Conservation (phyloP, 2,113 vertebrate species). For the Philantomba maxwellii region DNA sequence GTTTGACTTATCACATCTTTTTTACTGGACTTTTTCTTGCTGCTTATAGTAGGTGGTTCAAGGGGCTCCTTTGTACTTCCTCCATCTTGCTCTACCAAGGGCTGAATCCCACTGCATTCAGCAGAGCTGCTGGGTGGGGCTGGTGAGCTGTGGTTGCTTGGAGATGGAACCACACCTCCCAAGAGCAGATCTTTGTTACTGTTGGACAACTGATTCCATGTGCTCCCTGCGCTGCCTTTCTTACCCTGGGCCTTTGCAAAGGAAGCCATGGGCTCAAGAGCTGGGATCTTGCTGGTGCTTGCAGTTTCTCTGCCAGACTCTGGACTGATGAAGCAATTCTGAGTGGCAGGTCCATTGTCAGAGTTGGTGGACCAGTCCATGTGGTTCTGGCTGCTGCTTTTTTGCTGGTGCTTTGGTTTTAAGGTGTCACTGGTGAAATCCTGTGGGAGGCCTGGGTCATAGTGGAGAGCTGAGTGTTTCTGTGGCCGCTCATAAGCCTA, state of each 20-base stretch:
- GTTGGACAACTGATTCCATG: conserved; percentile 79
- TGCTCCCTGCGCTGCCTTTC: conserved; percentile 78
- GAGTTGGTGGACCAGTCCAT: conserved; percentile 88
- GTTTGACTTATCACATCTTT: conserved; percentile 87
- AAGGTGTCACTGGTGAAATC: conserved; percentile 92
- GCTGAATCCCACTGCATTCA: conserved; percentile 77
- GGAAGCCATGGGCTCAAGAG: conserved; percentile 81
- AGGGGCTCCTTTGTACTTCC: conserved; percentile 84
- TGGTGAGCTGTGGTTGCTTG: conserved; percentile 57
- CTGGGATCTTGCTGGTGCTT: conserved; percentile 81
- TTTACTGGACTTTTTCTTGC: conserved; percentile 93
- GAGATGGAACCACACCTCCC: conserved; percentile 72
- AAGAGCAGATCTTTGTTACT: conserved; percentile 75
- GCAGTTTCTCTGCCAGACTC: conserved; percentile 85
- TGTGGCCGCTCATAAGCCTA: conserved; percentile 93
- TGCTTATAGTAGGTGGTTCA: conserved; percentile 84
- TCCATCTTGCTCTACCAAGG: conserved; percentile 84
- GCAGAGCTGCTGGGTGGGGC: conserved; percentile 64
- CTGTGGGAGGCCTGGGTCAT: conserved; percentile 85
- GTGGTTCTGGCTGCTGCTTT: conserved; percentile 87
- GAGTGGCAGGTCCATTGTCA: conserved; percentile 80
- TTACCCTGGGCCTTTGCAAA: conserved; percentile 87
- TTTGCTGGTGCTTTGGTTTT: conserved; percentile 96
- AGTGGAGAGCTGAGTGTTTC: conserved; percentile 87
- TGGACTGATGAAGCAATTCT: conserved; percentile 83